Conservation (phyloP, 2,113 vertebrate genomes). For the Urocolius indicus region DNA sequence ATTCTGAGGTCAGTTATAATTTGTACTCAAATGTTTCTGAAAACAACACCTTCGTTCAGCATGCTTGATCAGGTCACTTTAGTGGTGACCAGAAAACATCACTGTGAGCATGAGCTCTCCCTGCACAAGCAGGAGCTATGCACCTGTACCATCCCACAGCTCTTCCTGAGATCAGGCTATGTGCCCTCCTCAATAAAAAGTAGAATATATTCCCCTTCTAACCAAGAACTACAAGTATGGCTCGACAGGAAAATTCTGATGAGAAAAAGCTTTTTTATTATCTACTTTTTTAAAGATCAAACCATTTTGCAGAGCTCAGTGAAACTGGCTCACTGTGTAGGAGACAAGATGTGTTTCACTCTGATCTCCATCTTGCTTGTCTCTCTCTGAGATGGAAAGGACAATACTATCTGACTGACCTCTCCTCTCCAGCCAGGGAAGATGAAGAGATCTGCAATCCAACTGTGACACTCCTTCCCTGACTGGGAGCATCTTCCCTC, state of each 20-base stretch:
- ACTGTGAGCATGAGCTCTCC: rapidly evolving
- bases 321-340: neutral
- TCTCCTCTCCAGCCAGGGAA: neutral
- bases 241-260: neutral
- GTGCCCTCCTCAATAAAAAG: neutral
- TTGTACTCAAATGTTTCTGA: neutral
- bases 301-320: neutral
- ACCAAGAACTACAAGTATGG: neutral
- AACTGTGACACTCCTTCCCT: neutral
- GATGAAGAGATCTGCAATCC: neutral
- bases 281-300: neutral
- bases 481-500: neutral
- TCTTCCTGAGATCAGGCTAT: neutral
- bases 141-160: rapidly evolving
- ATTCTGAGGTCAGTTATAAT: neutral
- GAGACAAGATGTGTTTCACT: neutral
- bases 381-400: neutral
- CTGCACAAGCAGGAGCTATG: neutral
- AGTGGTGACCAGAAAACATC: neutral
- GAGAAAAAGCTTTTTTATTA: neutral
- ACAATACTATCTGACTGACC: rapidly evolving
- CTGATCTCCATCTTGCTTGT: neutral
- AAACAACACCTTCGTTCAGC: neutral
- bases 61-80: neutral
- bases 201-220: neutral